These are phyloP conservation scores for Tiphia femorata DNA, from an alignment of 2,888 invertebrate genomes.

Conservation along the genomic window DNA sequence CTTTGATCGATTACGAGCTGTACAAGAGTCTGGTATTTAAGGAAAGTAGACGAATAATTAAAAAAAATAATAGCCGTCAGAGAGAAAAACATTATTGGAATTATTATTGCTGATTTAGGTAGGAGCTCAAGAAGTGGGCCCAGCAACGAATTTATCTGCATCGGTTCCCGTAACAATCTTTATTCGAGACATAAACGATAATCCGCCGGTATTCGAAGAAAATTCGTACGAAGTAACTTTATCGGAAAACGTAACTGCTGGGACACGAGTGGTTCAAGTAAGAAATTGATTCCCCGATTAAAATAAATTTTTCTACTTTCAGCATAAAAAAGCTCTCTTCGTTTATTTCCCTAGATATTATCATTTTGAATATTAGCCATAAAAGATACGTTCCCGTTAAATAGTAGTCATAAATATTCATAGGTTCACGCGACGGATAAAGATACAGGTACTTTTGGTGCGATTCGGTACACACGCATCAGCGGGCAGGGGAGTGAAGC, in stretches of 20 bases:
- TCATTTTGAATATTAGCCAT: no score
- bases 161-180: conserved; percentile 84
- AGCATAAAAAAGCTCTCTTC: no score
- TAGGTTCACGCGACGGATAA: conserved; percentile 84
- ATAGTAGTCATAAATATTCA: no score
- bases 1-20: conserved; percentile 87
- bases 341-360: no score
- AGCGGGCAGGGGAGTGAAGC: conserved; percentile 84
- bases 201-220: conserved; percentile 84
- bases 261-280: conserved; percentile 77
- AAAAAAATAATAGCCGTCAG: neutral
- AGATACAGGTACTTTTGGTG: conserved; percentile 84
- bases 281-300: conserved; percentile 5
- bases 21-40: conserved; percentile 81
- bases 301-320: no score
- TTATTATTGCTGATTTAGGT: conserved; percentile 71
- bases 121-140: conserved; percentile 85
- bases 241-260: conserved; percentile 84
- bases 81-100: neutral
- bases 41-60: conserved; percentile 70
- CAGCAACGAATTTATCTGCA: conserved; percentile 80
- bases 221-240: conserved; percentile 81
- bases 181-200: conserved; percentile 90
- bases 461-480: conserved; percentile 83
- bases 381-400: no score